These are phyloP conservation scores for Antennarius maculatus DNA, from an alignment of 2,797 vertebrate genomes.

Conservation along the genomic window DNA sequence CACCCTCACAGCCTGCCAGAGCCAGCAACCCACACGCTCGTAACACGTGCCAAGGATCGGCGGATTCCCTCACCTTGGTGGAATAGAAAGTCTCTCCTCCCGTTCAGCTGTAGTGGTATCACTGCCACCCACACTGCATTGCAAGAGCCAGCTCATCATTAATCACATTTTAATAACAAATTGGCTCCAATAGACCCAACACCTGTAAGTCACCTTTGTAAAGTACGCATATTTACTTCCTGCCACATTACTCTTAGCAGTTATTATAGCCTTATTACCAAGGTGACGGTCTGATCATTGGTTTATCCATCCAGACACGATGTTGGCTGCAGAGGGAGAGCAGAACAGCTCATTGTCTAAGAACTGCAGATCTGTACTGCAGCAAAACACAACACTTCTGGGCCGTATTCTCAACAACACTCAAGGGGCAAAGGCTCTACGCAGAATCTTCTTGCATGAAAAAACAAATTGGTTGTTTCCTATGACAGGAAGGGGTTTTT, in stretches of 20 bases:
- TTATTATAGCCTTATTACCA: slow-evolving; percentile 47
- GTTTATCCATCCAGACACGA: slow-evolving; percentile 33
- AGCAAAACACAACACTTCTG: slow-evolving; percentile 47
- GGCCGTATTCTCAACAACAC: slow-evolving; percentile 42
- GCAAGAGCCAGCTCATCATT: too few relatives aligned
- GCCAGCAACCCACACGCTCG: too few relatives aligned
- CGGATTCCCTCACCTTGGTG: too few relatives aligned
- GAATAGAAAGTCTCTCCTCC: too few relatives aligned
- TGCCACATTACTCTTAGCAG: slow-evolving; percentile 19
- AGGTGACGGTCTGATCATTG: slow-evolving; percentile 58
- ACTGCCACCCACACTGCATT: too few relatives aligned
- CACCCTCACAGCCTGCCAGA: too few relatives aligned
- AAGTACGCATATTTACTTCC: slow-evolving; percentile 39
- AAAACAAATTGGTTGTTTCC: neutral
- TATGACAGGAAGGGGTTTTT: slow-evolving; percentile 4
- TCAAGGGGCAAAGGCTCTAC: slow-evolving; percentile 28
- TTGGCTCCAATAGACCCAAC: too few relatives aligned
- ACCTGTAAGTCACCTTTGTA: slow-evolving; percentile 38
- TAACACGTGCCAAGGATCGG: too few relatives aligned
- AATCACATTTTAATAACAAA: too few relatives aligned
- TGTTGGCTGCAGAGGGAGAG: slow-evolving; percentile 16
- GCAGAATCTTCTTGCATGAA: slow-evolving; percentile 10
- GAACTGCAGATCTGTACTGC: slow-evolving; percentile 51
- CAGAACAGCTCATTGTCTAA: slow-evolving; percentile 21
- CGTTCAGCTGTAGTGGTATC: too few relatives aligned